These are phyloP conservation scores for Amiota communis DNA, from an alignment of 2,888 invertebrate species.

Conservation along the genomic window DNA sequence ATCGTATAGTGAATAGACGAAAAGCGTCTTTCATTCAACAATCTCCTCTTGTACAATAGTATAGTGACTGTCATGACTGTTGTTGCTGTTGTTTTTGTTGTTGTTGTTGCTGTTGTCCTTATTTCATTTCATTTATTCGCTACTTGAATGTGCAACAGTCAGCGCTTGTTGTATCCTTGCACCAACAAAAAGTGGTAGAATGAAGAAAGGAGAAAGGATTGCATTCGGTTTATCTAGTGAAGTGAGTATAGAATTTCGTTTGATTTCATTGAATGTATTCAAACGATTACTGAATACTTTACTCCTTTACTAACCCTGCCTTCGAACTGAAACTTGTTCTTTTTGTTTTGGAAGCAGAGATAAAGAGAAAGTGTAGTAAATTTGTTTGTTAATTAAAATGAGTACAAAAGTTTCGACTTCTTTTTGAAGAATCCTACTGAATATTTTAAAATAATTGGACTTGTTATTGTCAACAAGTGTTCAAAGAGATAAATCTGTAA, in stretches of 20 bases:
- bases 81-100: neutral
- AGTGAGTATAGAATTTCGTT: neutral
- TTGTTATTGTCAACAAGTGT: constrained; percentile 22
- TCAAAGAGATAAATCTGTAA: neutral
- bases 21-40: constrained; percentile 10
- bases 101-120: neutral
- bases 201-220: too few relatives aligned
- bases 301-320: neutral
- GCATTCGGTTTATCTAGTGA: neutral
- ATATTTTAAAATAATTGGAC: neutral
- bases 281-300: neutral
- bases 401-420: neutral
- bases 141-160: too few relatives aligned
- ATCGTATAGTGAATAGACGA: neutral
- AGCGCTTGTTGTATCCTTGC: too few relatives aligned
- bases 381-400: constrained; percentile 18
- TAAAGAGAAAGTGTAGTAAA: neutral
- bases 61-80: neutral
- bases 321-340: too few relatives aligned
- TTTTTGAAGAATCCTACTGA: neutral
- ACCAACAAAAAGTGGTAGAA: too few relatives aligned
- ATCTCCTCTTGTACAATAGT: neutral
- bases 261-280: constrained; percentile 7
- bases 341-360: neutral
- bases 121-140: neutral